Base-by-base conservation (phyloP, 2,797 vertebrate species). In the Periparus ater region DNA sequence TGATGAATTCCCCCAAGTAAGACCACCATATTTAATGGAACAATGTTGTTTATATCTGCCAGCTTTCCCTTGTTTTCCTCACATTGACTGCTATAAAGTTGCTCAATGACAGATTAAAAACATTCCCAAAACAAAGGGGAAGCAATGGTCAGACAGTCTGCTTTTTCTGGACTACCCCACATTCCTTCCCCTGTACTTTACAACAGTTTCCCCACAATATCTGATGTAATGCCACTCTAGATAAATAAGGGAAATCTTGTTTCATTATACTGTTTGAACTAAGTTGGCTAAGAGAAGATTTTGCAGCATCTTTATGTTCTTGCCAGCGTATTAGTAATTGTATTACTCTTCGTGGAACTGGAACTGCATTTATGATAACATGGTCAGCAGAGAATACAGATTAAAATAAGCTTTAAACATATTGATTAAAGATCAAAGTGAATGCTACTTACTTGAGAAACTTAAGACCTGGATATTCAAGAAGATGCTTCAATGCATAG, bases 141-240 rank as follows among this genome's bases (percentile, higher is more conserved):
- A 91, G 48, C 22, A 60, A 58, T 16, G 38, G 36, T 81, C 62
- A 72, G 75, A 65, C 47, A 47, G 30, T 47, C 62, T 73, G 45
- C 34, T 29, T 51, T 18, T 67, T 68, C 32, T 66, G 6, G 40
- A 81, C 42, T 79, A n/a, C 14, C 40, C 75, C 40, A 86, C 67
- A 90, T 95, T 93, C 54, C 11, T 91, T 67, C 54, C 47, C 91
- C 91, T 65, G 63, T 76, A 85, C 25, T 92, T 90, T 65, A 63
- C 29, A 89, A 86, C 34, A 67, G n/a, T 95, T 90, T 87, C 74
- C 57, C 82, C 88, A 89, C 57, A 90, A 10, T 67, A 90, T 95
- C 66, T 95, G 82, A 93, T 76, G 83, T 50, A 91, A 94, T 79
- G 57, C n/a, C 77, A 67, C n/a, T 63, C 63, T 32, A 87, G 55